Base-by-base conservation (phyloP, 2,888 invertebrate species). In the Clepsis dumicolana region DNA sequence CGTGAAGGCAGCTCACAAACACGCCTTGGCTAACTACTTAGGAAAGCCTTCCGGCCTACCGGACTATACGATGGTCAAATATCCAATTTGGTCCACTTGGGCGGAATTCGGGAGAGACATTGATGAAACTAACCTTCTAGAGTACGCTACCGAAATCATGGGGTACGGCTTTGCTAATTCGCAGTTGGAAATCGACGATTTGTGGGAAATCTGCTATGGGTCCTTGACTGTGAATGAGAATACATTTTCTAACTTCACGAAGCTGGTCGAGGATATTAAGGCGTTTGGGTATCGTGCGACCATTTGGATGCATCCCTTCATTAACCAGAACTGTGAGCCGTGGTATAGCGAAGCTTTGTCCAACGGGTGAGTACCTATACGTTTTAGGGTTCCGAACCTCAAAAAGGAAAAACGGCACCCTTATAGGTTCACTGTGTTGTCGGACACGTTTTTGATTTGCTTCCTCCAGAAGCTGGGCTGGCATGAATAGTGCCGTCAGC, bases 71-170 rank as follows among this genome's bases (percentile, higher is more conserved):
- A 96, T 98, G 95, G 94, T 98, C 1, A 86, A 93, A 63, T 92
- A 97, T 78, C 98, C 98, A 0, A 96, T 98, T 70, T 98, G 98
- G 98, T 97, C 98, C 0, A 98, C 98, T 0, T 97, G 97, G 97
- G 97, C 97, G 0, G 94, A 95, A 76, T 97, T 96, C 81, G 93
- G 94, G n/a, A 85, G 87, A 53, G 82, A 93, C 14, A 95, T 98
- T 0, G 94, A 95, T 71, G 95, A 96, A 32, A 73, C 75, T 0
- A 91, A 94, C 3, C 94, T 97, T 0, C 76, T 95, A 0, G 88
- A 94, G 0, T 97, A 96, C 77, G 96, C 96, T 0, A 77, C 95
- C 7, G 94, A 96, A 71, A 97, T 98, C 62, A 77, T 91, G 1
- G 82, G 89, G 0, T 80, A 96, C 65, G 95, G 95, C 0, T 97